phyloP scores from a whole-genome alignment of 2,797 vertebrate genomes.

The Odontamblyopus lacepedii region DNA sequence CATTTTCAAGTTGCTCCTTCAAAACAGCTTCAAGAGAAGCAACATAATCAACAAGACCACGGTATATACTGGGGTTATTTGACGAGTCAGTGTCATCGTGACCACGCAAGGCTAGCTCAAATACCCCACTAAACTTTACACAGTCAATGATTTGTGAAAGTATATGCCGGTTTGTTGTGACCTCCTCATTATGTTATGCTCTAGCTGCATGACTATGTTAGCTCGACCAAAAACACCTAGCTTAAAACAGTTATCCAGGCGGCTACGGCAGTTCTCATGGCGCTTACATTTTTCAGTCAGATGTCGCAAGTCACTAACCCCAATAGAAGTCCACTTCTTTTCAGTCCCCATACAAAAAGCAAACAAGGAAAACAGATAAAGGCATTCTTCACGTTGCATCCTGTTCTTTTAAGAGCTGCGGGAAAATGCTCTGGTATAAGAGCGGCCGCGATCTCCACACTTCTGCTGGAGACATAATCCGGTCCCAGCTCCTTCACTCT shows the following conservation, averaged over 20 bases:
- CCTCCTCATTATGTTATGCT: too few relatives aligned
- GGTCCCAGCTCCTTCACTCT: too few relatives aligned
- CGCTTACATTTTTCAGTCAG: neutral
- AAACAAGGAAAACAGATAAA: neutral
- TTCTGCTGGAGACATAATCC: too few relatives aligned
- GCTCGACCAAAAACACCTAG: neutral
- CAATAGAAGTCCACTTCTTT: too few relatives aligned
- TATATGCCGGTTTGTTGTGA: neutral
- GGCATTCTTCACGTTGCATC: neutral
- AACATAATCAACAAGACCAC: slow-evolving; percentile 24
- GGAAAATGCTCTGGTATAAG: too few relatives aligned
- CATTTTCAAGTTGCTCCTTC: neutral
- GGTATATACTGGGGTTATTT: slow-evolving; percentile 50
- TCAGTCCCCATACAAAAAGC: too few relatives aligned
- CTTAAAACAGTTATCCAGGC: neutral
- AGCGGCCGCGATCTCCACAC: too few relatives aligned
- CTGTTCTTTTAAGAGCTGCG: neutral
- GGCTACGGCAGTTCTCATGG: neutral
- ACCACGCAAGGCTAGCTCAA: neutral
- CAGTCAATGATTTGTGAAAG: neutral
- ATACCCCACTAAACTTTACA: neutral
- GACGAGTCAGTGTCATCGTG: too few relatives aligned
- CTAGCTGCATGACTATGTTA: too few relatives aligned
- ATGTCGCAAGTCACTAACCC: neutral
- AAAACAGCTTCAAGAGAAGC: neutral